Base-by-base conservation (phyloP, 2,888 invertebrate species). In the Malacosoma neustria region DNA sequence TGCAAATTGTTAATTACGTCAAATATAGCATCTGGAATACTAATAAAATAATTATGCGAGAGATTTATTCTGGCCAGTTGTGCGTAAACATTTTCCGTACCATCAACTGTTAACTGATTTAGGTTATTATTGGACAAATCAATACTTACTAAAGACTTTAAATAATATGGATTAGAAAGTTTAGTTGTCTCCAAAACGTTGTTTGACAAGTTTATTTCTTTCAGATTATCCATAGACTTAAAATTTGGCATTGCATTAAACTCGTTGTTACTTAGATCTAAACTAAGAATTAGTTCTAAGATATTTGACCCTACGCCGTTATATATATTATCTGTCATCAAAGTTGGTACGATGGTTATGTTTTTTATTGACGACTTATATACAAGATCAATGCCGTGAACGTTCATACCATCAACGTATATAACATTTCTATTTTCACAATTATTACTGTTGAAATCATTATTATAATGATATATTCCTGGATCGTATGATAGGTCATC, bases 51-150 rank as follows among this genome's bases (percentile, higher is more conserved):
- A 43, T 79, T 79, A 36, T 71, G 48, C 0, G 76, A 68, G 11
- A 79, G 42, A 37, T 73, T 61, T 6, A 79, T 43, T 13, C 38
- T 54, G 15, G 41, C 49, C n/a, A 79, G 38, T 1, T 40, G 48
- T 11, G 11, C 49, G 34, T 51, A 74, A 2, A 37, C 29, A 15
- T 47, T 33, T 11, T 51, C 36, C 2, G 39, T 29, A 11, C 42
- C 29, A 3, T 48, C 32, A 0, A 54, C 38, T 35, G 41, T 35
- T 9, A 75, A 58, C 15, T 46, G 38, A 29, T 33, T 50, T 7
- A 80, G 73, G 3, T 29, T 47, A 38, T 79, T 80, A 37, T 66
- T 44, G 1, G 80, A 80, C 4, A 68, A 53, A 51, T 79, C 63
- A 14, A 79, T 46, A 37, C 57, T 52, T 13, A 13, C 39, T 13